Evolutionary conservation across 2,113 vertebrate genomes (phyloP).

Genomic region (Ivindomyrus marchei): DNA sequence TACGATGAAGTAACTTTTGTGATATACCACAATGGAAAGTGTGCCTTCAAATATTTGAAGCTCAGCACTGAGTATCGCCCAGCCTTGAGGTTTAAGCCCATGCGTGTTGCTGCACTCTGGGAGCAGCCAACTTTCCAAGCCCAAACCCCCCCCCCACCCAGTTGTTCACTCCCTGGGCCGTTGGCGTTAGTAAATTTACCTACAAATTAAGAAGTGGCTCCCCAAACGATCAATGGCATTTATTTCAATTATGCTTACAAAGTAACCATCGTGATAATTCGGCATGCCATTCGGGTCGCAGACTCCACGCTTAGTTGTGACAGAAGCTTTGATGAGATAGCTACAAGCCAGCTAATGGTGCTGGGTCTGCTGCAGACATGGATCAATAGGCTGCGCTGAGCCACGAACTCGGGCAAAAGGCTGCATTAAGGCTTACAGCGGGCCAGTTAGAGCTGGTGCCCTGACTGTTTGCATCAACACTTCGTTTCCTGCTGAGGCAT

Average conservation of each 20-base stretch:
- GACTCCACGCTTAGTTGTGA: slow-evolving; percentile 30
- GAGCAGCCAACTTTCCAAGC: not conserved
- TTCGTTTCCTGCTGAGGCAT: not conserved
- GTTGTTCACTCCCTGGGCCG: slow-evolving; percentile 37
- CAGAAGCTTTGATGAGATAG: slow-evolving; percentile 42
- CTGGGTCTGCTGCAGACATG: slow-evolving; percentile 33
- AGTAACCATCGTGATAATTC: slow-evolving; percentile 49
- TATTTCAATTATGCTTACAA: slow-evolving; percentile 59
- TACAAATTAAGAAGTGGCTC: slow-evolving; percentile 43
- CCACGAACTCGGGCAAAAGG: slow-evolving; percentile 24
- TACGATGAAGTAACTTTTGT: not conserved
- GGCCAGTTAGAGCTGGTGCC: not conserved
- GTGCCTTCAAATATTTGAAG: not conserved
- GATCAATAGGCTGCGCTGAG: slow-evolving; percentile 42
- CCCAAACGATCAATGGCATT: slow-evolving; percentile 47
- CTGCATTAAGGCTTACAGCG: slow-evolving; percentile 22
- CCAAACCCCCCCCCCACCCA: not conserved
- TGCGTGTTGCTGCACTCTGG: not conserved
- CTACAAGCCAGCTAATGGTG: slow-evolving; percentile 30
- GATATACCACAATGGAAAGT: not conserved
- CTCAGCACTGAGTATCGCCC: not conserved
- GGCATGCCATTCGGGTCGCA: slow-evolving; percentile 29
- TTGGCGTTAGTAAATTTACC: slow-evolving; percentile 50
- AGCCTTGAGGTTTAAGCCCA: not conserved
- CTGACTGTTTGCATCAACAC: not conserved